Conservation (phyloP, 1,140 invertebrate species). For the Anoplophora glabripennis region DNA sequence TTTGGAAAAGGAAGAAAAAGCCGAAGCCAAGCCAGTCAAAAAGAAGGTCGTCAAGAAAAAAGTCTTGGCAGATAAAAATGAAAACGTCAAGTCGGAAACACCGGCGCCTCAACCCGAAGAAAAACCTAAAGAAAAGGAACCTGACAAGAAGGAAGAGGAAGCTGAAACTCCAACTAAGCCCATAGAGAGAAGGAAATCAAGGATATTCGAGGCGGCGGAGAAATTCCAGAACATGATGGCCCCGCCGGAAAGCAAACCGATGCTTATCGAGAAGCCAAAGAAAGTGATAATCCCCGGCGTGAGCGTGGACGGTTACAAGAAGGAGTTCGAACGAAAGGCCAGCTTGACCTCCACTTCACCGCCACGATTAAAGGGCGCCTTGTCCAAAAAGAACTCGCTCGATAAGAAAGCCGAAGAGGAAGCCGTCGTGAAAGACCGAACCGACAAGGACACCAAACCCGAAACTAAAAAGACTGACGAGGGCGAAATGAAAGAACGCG, state of each 20-base stretch:
- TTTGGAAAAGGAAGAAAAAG: conserved; percentile 29
- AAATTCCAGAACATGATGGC: conserved; percentile 64
- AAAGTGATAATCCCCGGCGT: conserved; percentile 77
- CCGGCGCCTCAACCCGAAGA: conserved; percentile 40
- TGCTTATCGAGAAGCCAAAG: conserved; percentile 65
- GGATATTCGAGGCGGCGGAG: conserved; percentile 69
- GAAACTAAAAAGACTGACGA: conserved; percentile 45
- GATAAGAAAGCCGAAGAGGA: conserved; percentile 43
- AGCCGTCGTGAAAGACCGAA: conserved; percentile 26
- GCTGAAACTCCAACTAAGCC: conserved; percentile 43
- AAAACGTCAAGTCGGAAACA: conserved; percentile 34
- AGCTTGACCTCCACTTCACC: conserved; percentile 57
- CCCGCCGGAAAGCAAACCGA: conserved; percentile 39
- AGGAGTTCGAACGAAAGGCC: conserved; percentile 76
- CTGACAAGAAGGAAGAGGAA: conserved; percentile 44
- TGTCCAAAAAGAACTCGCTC: conserved; percentile 37
- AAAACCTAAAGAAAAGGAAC: conserved; percentile 42
- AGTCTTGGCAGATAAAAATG: conserved; percentile 44
- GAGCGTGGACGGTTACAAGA: conserved; percentile 78
- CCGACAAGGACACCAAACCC: conserved; percentile 23
- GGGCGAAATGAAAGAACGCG: conserved; percentile 51
- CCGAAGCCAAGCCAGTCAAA: conserved; percentile 34
- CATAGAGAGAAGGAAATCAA: conserved; percentile 60
- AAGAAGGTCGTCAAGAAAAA: conserved; percentile 44
- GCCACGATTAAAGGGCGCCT: conserved; percentile 43